Base-by-base conservation (phyloP, 1,140 invertebrate genomes). In the Apolygus lucorum region DNA sequence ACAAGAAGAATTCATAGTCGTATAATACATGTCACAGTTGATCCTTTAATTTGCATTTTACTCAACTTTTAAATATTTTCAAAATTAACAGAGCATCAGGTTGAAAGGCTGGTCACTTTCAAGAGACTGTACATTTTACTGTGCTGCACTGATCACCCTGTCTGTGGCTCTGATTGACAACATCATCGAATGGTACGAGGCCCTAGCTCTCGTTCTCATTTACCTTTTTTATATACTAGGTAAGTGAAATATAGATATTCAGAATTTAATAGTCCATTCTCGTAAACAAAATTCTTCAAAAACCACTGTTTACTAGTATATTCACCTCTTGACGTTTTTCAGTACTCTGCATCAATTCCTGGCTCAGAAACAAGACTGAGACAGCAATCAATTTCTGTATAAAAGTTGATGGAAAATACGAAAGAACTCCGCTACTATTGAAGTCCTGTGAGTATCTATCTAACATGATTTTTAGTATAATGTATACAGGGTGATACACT, bases 31-130 rank as follows among this genome's bases (percentile, higher is more conserved):
- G n/a, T n/a, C n/a, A n/a, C n/a, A n/a, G n/a, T n/a, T n/a, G n/a
- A n/a, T n/a, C n/a, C n/a, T n/a, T n/a, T n/a, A n/a, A n/a, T n/a
- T n/a, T n/a, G n/a, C n/a, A n/a, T n/a, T n/a, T n/a, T n/a, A n/a
- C n/a, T n/a, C n/a, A n/a, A n/a, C n/a, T n/a, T n/a, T n/a, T n/a
- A n/a, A n/a, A n/a, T n/a, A n/a, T n/a, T n/a, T n/a, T n/a, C n/a
- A n/a, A n/a, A n/a, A n/a, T n/a, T 78, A 78, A 0, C 73, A 88
- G 86, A 80, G 81, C 2, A 77, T 88, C 25, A 77, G 82, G 34
- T 72, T 89, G 63, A 82, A 87, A 68, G 87, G 84, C 83, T 89
- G 84, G 84, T 84, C 88, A 0, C 78, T 90, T 29, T 82, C 84
- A 13, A 77, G 88, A 70, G 88, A 90, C 73, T 84, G 83, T 69